These are phyloP conservation scores for Taeniopygia guttata DNA, from an alignment of 2,797 vertebrate genomes.

Conservation along the genomic window DNA sequence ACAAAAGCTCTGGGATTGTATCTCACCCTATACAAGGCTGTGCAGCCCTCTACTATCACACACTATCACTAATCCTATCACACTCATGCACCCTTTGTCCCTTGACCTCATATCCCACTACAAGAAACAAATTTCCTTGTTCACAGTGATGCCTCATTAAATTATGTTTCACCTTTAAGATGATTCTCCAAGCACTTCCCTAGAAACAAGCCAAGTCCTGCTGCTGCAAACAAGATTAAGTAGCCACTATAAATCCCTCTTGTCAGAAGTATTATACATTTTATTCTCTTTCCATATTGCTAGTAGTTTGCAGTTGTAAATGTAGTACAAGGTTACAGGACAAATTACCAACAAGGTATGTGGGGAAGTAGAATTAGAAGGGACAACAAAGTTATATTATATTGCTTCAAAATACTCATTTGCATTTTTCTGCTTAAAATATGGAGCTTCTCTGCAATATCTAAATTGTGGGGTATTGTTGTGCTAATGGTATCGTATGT, in stretches of 20 bases:
- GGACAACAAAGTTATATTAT: neutral
- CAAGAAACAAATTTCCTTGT: neutral
- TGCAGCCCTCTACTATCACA: neutral
- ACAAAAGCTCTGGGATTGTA: neutral
- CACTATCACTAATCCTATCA: neutral
- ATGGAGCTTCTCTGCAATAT: neutral
- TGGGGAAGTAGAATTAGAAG: neutral
- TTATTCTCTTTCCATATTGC: neutral
- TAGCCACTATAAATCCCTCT: neutral
- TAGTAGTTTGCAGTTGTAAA: neutral
- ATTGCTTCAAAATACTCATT: neutral
- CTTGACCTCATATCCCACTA: neutral
- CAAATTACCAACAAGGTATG: neutral
- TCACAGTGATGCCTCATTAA: neutral
- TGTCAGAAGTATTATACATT: neutral
- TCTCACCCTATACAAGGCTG: neutral
- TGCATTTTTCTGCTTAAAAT: neutral
- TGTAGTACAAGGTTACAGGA: neutral
- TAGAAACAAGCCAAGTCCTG: neutral
- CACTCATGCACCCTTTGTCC: too few relatives aligned
- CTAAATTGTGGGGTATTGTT: neutral
- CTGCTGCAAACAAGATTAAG: conserved; percentile 25
- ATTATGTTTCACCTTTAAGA: neutral
- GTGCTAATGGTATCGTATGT: neutral
- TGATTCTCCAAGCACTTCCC: neutral